Evolutionary conservation across 2,113 vertebrate species (phyloP).

Genomic region (Pygoscelis antarcticus): DNA sequence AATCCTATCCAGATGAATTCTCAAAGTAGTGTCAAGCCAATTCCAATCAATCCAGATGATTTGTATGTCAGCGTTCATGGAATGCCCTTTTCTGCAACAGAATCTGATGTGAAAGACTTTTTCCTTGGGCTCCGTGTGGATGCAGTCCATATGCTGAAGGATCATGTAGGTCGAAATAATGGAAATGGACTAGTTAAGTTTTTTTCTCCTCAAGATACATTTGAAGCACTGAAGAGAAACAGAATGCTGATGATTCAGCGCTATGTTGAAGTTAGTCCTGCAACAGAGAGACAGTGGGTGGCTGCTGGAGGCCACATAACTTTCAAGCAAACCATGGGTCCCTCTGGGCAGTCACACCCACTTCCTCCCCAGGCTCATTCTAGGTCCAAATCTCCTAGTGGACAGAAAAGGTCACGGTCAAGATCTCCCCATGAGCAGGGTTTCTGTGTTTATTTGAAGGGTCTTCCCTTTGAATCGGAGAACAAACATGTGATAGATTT

Average conservation of each 20-base stretch:
- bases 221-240: slow-evolving; percentile 93
- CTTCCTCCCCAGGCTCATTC: slow-evolving; percentile 75
- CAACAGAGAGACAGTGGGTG: slow-evolving; percentile 95
- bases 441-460: slow-evolving; percentile 95
- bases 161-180: slow-evolving; percentile 88
- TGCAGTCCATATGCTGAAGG: slow-evolving; percentile 86
- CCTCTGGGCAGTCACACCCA: slow-evolving; percentile 78
- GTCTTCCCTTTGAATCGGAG: slow-evolving; percentile 95
- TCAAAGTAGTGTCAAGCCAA: slow-evolving; percentile 88
- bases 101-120: slow-evolving; percentile 92
- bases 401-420: slow-evolving; percentile 87
- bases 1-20: slow-evolving; percentile 88
- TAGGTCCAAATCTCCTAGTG: slow-evolving; percentile 80
- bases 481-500: slow-evolving; percentile 98
- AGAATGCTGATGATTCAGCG: slow-evolving; percentile 94
- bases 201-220: slow-evolving; percentile 93
- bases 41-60: slow-evolving; percentile 88
- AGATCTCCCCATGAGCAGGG: slow-evolving; percentile 93
- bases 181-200: slow-evolving; percentile 95
- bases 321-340: slow-evolving; percentile 63
- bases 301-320: slow-evolving; percentile 80
- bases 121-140: slow-evolving; percentile 92
- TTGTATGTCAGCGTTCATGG: slow-evolving; percentile 91
- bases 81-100: slow-evolving; percentile 90
- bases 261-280: slow-evolving; percentile 91